A percentile compares a stretch with the other conserved stretches of the same genome.
These are phyloP conservation scores for Stichodactyla mertensii DNA, from an alignment of 64 coral and sea anemone genomes.

Conservation along the genomic window DNA sequence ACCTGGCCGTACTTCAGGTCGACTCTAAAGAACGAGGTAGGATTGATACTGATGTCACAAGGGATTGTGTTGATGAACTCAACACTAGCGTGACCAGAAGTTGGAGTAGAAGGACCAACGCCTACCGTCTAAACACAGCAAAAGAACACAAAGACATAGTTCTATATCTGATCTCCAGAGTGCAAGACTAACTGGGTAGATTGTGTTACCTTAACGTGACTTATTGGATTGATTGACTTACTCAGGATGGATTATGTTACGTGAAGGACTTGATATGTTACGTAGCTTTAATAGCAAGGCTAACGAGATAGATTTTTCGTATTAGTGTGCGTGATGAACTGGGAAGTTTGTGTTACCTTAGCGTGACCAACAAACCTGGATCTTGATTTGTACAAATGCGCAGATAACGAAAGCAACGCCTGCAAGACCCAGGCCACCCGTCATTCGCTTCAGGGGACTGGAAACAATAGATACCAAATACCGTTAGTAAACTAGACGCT, in stretches of 20 bases:
- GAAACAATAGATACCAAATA: not conserved
- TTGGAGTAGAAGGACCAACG: constrained; percentile 47
- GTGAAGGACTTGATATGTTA: no score
- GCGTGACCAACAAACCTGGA: constrained; percentile 45
- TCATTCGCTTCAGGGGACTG: constrained; percentile 83
- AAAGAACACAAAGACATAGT: not conserved
- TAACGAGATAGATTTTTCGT: no score
- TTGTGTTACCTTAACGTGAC: not conserved
- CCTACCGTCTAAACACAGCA: constrained; percentile 57
- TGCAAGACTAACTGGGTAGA: not conserved
- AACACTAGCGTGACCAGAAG: constrained; percentile 28
- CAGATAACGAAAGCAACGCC: constrained; percentile 73
- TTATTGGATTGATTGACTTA: no score
- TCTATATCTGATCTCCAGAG: not conserved
- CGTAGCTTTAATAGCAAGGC: no score
- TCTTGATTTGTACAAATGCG: constrained; percentile 85
- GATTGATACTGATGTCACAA: constrained; percentile 64
- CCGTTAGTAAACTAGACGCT: not conserved
- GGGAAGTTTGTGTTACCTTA: not conserved
- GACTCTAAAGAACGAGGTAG: constrained; percentile 62
- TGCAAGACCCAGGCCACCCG: constrained; percentile 64
- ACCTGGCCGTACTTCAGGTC: constrained; percentile 70
- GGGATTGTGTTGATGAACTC: constrained; percentile 78
- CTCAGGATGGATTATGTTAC: no score
- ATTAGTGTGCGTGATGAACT: no score